Conservation (phyloP, 2,888 invertebrate species). For the Drosophila fungiperda region DNA sequence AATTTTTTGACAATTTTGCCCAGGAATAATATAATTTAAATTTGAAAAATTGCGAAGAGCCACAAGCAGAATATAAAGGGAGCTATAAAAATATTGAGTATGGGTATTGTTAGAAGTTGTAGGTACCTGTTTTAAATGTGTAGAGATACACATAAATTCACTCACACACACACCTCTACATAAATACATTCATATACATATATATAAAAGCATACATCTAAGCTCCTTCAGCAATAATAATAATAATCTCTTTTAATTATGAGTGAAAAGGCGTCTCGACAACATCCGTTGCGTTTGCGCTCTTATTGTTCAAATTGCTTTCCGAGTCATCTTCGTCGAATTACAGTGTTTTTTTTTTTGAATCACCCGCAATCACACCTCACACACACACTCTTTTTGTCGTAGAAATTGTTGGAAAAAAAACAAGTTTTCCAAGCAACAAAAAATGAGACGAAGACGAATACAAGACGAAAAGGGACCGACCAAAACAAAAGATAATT, state of each 20-base stretch:
- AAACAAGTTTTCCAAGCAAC: slow-evolving; percentile 49
- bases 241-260: slow-evolving; percentile 74
- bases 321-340: slow-evolving; percentile 58
- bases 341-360: slow-evolving; percentile 49
- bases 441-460: slow-evolving; percentile 1
- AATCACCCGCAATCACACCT: slow-evolving; percentile 70
- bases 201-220: slow-evolving; percentile 11
- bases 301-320: slow-evolving; percentile 62
- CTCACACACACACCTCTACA: no score
- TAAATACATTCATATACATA: not conserved
- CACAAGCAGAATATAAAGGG: not conserved
- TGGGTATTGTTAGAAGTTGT: not conserved
- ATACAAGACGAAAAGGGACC: slow-evolving; percentile 5
- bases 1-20: not conserved
- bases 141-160: not conserved
- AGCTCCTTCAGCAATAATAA: slow-evolving; percentile 53
- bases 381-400: slow-evolving; percentile 18
- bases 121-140: not conserved
- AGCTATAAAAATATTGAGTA: not conserved
- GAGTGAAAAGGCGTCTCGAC: slow-evolving; percentile 75
- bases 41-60: not conserved
- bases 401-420: slow-evolving; percentile 21
- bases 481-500: slow-evolving; percentile 53
- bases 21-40: not conserved
- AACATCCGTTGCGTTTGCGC: slow-evolving; percentile 68